Evolutionary conservation across 2,888 invertebrate species (phyloP).

Genomic region (Watsonalla binaria): DNA sequence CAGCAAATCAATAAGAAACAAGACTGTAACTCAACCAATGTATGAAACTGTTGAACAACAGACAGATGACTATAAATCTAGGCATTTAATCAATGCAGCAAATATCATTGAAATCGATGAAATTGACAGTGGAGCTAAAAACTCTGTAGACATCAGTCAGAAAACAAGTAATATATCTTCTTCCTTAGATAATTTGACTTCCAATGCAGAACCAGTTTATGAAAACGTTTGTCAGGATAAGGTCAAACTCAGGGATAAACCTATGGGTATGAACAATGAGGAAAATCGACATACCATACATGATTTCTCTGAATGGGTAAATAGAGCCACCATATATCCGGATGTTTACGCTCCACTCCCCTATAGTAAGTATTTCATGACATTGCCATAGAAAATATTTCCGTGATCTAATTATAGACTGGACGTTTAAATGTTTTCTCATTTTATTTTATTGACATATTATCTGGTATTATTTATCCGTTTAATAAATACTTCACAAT

Average conservation of each 20-base stretch:
- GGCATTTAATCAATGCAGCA: constrained; percentile 38
- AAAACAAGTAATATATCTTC: constrained; percentile 13
- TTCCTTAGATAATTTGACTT: constrained; percentile 30
- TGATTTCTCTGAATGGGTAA: constrained; percentile 61
- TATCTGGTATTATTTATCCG: too few species aligned
- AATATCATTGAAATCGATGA: neutral
- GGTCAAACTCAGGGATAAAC: constrained; percentile 38
- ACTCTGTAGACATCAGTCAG: constrained; percentile 14
- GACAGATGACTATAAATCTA: constrained; percentile 64
- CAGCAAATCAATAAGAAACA: neutral
- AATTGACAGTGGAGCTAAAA: neutral
- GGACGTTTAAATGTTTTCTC: too few species aligned
- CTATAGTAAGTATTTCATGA: constrained; percentile 82
- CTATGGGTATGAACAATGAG: constrained; percentile 28
- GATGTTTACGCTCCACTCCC: constrained; percentile 87
- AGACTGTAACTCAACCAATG: constrained; percentile 6
- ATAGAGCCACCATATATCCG: constrained; percentile 80
- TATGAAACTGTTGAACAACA: constrained; percentile 30
- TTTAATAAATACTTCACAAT: too few species aligned
- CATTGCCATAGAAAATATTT: constrained; percentile 13
- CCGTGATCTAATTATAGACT: neutral
- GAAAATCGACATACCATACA: constrained; percentile 61
- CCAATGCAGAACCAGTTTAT: constrained; percentile 14
- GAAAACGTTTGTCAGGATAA: constrained; percentile 22
- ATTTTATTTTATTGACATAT: too few species aligned